phyloP scores from a whole-genome alignment of 2,113 vertebrate genomes.

The Paradoxurus hermaphroditus region DNA sequence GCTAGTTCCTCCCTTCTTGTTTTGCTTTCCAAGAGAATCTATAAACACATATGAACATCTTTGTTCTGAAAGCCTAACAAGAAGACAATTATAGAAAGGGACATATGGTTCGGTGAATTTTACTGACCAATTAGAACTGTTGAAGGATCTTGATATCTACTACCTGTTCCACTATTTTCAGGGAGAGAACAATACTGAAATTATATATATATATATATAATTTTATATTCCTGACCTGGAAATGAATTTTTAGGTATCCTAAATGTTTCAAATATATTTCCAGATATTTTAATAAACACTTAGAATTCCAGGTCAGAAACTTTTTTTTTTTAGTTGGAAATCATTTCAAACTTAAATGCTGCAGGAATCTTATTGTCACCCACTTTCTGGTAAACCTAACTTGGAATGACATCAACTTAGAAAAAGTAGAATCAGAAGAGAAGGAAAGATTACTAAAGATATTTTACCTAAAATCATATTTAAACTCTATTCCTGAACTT shows the following conservation, averaged over 20 bases:
- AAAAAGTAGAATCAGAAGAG: background rate
- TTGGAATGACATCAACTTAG: background rate
- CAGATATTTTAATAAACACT: conserved; percentile 71
- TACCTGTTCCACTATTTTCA: background rate
- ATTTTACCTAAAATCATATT: background rate
- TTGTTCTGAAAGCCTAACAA: background rate
- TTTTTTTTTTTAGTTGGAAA: conserved; percentile 44
- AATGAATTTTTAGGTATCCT: conserved; percentile 74
- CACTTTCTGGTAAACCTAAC: background rate
- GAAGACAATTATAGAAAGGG: background rate
- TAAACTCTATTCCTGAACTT: background rate
- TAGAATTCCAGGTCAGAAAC: conserved; percentile 61
- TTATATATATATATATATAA: accelerated
- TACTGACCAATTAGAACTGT: background rate
- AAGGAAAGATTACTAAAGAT: background rate
- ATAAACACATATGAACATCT: background rate
- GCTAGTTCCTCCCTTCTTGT: background rate
- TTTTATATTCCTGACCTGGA: conserved; percentile 70
- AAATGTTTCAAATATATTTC: conserved; percentile 71
- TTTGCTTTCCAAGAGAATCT: background rate
- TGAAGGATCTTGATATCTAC: background rate
- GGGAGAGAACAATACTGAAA: background rate
- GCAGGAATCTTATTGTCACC: background rate
- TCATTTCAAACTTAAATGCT: background rate
- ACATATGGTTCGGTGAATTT: background rate